A percentile compares a stretch with the other conserved stretches of the same genome.
Conservation (phyloP, 1,140 invertebrate species). For the Drosophila saltans region DNA sequence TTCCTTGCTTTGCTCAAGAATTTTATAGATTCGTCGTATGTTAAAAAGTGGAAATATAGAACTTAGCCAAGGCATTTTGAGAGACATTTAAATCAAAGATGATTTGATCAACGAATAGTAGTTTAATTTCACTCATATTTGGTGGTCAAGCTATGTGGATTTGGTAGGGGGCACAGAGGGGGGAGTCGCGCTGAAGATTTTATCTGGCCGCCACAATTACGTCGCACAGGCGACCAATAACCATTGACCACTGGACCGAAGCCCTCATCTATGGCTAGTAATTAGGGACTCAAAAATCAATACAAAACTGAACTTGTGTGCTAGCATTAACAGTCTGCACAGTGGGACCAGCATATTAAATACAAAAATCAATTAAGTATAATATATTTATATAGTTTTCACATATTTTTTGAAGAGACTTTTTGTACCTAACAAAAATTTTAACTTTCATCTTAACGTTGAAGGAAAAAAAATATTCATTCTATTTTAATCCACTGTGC, state of each 20-base stretch:
- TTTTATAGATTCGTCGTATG: not conserved
- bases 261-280: slow-evolving; percentile 19
- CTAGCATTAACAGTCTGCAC: slow-evolving; percentile 10
- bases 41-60: not conserved
- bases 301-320: slow-evolving; percentile 19
- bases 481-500: not conserved
- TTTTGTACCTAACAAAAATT: too few species aligned
- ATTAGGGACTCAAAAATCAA: slow-evolving; percentile 22
- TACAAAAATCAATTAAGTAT: not conserved
- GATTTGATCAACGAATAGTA: slow-evolving; percentile 5
- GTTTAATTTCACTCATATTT: slow-evolving; percentile 8
- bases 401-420: too few species aligned
- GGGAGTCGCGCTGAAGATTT: not conserved
- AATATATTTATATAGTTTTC: not conserved
- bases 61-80: not conserved
- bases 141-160: not conserved
- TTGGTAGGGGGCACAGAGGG: too few species aligned
- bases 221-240: slow-evolving; percentile 13
- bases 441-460: too few species aligned
- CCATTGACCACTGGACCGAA: slow-evolving; percentile 13
- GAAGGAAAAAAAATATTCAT: not conserved
- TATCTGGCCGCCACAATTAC: slow-evolving; percentile 22
- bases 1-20: not conserved
- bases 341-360: not conserved
- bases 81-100: slow-evolving; percentile 4